These are phyloP conservation scores for Artibeus lituratus DNA, from an alignment of 2,797 vertebrate genomes.

Conservation along the genomic window DNA sequence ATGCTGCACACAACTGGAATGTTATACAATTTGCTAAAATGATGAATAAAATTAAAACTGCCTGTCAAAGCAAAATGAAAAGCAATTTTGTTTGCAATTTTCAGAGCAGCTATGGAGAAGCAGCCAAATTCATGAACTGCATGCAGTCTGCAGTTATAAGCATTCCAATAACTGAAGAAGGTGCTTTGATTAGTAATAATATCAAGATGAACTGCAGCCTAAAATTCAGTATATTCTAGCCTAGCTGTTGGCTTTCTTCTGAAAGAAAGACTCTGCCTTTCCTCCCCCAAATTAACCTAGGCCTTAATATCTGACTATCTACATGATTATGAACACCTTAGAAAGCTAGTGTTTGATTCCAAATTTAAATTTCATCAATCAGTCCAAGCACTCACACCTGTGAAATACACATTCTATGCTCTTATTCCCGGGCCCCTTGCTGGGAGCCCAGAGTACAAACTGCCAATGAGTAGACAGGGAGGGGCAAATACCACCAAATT, in stretches of 20 bases:
- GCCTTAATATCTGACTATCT: not conserved
- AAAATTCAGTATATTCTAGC: conserved; percentile 44
- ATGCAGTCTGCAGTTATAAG: conserved; percentile 66
- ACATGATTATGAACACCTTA: conserved; percentile 38
- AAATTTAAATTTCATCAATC: conserved; percentile 79
- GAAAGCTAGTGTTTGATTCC: conserved; percentile 73
- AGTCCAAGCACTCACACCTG: conserved; percentile 75
- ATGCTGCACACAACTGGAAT: conserved; percentile 77
- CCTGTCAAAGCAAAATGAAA: conserved; percentile 84
- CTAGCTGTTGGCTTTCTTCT: conserved; percentile 5
- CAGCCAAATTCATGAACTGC: conserved; percentile 75
- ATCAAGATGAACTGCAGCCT: conserved; percentile 51
- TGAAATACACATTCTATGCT: not conserved
- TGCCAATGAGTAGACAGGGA: not conserved
- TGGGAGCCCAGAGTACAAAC: conserved; percentile 10
- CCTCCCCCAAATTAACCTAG: not conserved
- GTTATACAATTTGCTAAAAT: conserved; percentile 82
- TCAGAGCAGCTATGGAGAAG: conserved; percentile 74
- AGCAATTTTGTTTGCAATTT: conserved; percentile 83
- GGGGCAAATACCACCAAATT: not conserved
- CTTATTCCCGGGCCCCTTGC: not conserved
- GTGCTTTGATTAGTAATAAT: conserved; percentile 70
- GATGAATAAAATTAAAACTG: conserved; percentile 85
- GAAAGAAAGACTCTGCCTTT: conserved; percentile 56
- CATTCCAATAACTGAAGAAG: conserved; percentile 67